Percentiles rank a stretch among this genome's conserved stretches.
Conservation (phyloP, 2,888 invertebrate genomes). For the Eupsilia transversa region DNA sequence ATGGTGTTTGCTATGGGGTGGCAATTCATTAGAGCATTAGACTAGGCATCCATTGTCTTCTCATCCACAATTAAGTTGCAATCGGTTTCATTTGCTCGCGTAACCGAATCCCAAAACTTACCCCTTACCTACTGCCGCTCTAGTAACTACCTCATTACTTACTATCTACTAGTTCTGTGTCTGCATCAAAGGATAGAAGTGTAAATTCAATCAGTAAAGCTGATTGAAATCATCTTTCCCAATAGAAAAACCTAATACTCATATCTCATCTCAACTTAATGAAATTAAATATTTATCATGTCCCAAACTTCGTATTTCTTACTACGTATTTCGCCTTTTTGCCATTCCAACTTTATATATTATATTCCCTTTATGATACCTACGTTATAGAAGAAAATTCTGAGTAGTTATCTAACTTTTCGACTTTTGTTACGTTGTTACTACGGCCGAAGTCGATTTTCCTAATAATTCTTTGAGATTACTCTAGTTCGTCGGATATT, state of each 20-base stretch:
- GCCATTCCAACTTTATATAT: constrained; percentile 41
- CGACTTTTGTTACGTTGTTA: constrained; percentile 40
- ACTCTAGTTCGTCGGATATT: constrained; percentile 39
- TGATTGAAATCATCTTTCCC: neutral
- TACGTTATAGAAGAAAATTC: constrained; percentile 36
- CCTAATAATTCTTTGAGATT: constrained; percentile 56
- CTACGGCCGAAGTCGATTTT: constrained; percentile 37
- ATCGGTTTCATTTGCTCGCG: constrained; percentile 29
- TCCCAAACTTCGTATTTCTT: constrained; percentile 36
- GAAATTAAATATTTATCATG: constrained; percentile 54
- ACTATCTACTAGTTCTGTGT: neutral
- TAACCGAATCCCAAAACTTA: constrained; percentile 51
- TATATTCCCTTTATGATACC: constrained; percentile 42
- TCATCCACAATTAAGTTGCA: constrained; percentile 42
- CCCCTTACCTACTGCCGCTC: neutral
- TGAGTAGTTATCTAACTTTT: constrained; percentile 51
- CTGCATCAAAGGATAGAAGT: neutral
- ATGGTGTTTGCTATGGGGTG: constrained; percentile 17
- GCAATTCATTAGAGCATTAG: constrained; percentile 46
- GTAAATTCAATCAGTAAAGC: constrained; percentile 14
- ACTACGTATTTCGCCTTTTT: constrained; percentile 36
- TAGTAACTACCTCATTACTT: constrained; percentile 7
- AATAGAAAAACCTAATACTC: neutral
- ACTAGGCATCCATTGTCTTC: constrained; percentile 22
- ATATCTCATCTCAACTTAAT: constrained; percentile 18